Conservation (phyloP, 2,888 invertebrate genomes). For the Cryptophagus acutangulus region DNA sequence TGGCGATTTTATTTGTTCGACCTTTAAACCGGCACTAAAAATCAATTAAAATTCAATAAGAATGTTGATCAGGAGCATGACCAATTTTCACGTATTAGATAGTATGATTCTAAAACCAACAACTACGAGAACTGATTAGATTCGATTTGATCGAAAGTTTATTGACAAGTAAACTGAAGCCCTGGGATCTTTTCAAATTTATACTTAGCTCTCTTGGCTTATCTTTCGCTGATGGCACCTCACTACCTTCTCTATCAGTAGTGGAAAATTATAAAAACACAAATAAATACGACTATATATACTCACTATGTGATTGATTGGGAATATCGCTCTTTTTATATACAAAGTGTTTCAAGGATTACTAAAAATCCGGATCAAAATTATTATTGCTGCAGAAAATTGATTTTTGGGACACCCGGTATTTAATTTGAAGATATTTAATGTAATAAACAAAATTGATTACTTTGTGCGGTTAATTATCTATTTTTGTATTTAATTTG, state of each 20-base stretch:
- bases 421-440: too few species aligned
- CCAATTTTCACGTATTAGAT: background rate
- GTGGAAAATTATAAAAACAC: conserved; percentile 32
- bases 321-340: too few species aligned
- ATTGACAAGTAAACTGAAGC: conserved; percentile 21
- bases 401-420: too few species aligned
- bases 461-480: too few species aligned
- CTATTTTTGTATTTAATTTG: too few species aligned
- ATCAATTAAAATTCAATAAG: background rate
- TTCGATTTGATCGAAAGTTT: conserved; percentile 12
- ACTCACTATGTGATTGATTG: conserved; percentile 6
- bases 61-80: too few species aligned
- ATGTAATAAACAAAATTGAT: too few species aligned
- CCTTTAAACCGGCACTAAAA: background rate
- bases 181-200: conserved; percentile 17
- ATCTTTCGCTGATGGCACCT: conserved; percentile 12
- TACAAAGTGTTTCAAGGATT: too few species aligned
- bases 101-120: conserved; percentile 14
- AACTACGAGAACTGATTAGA: conserved; percentile 13
- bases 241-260: conserved; percentile 27
- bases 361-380: too few species aligned
- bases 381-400: too few species aligned
- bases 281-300: conserved; percentile 20
- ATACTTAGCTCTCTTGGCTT: conserved; percentile 16
- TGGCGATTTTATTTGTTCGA: background rate